phyloP scores from a whole-genome alignment of 2,113 vertebrate genomes.

The Entosphenus tridentatus region DNA sequence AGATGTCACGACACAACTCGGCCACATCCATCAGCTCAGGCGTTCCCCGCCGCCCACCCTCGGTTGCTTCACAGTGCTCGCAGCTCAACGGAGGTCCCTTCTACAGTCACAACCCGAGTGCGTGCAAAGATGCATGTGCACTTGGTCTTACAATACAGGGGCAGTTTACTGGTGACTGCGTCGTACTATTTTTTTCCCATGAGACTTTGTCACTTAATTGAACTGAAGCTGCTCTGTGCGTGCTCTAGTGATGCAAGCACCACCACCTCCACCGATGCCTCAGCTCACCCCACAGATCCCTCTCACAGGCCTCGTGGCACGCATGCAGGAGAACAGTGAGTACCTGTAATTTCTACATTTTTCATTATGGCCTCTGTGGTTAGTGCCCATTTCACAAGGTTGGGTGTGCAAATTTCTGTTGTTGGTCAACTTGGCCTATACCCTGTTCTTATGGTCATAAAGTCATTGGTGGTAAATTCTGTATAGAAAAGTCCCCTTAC shows the following conservation, averaged over 20 bases:
- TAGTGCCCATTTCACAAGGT: too few relatives aligned
- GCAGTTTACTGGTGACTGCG: too few relatives aligned
- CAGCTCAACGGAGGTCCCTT: constrained; percentile 80
- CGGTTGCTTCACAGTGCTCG: constrained; percentile 84
- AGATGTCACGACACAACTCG: constrained; percentile 95
- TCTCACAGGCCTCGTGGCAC: constrained; percentile 99
- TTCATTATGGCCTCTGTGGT: too few relatives aligned
- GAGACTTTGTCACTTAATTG: too few relatives aligned
- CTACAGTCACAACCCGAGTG: constrained; percentile 95
- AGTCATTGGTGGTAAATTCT: too few relatives aligned
- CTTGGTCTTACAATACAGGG: too few relatives aligned
- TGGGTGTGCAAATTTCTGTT: too few relatives aligned
- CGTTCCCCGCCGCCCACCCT: constrained; percentile 70
- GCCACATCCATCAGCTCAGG: constrained; percentile 82
- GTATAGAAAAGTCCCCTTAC: too few relatives aligned
- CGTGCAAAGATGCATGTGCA: constrained; percentile 17
- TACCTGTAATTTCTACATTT: constrained; percentile 14
- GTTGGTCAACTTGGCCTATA: too few relatives aligned
- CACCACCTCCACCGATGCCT: constrained; percentile 87
- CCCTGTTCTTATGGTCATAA: too few relatives aligned
- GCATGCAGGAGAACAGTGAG: constrained; percentile 99
- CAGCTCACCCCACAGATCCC: constrained; percentile 99
- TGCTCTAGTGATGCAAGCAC: constrained; percentile 72
- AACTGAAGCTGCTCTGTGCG: constrained; percentile 17
- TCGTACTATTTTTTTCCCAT: too few relatives aligned